Evolutionary conservation across 2,888 invertebrate species (phyloP), one percentile per base, ranked within the genome.

Genomic region (Macropis europaea): DNA sequence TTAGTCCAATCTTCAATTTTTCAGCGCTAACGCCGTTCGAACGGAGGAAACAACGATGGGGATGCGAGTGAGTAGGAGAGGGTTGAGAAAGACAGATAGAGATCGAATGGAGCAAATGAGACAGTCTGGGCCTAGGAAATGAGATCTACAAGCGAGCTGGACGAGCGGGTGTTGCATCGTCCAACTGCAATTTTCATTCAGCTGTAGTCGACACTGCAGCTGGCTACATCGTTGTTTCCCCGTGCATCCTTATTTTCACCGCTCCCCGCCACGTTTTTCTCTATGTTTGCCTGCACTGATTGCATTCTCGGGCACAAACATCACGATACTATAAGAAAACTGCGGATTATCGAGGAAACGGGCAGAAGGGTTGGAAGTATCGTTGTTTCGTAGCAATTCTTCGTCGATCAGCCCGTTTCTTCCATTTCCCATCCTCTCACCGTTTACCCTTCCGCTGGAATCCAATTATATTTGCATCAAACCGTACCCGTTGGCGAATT

Each of bases 221-320:
- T 57, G 64, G 32, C 36, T 28, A 42, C 57, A 52, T 63, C 67
- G 68, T 59, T 70, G 72, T 45, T 13, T n/a, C 38, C 26, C 40
- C 38, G 26, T 19, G n/a, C 15, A 24, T 15, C 28, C 48, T 13
- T n/a, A 32, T 66, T 59, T 78, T 66, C 42, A 19, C 26, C 42
- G 15, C 19, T 34, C 38, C 7, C 56, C 34, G 36, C 68, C 72
- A 50, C 73, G 60, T 64, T 72, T 15, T 22, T 38, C 64, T 45
- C 43, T 67, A 73, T 83, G 76, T 84, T 86, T 84, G 76, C 79
- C 60, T n/a, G 62, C 75, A 74, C 70, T 84, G 83, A 85, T 85
- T 84, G 84, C 83, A 79, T 84, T 84, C 80, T 80, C 81, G 57
- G 72, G 67, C 77, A 68, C 80, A 84, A 85, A 82, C 83, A 84